These are phyloP conservation scores for Engraulis encrasicolus DNA, from an alignment of 2,113 vertebrate genomes.

Conservation along the genomic window DNA sequence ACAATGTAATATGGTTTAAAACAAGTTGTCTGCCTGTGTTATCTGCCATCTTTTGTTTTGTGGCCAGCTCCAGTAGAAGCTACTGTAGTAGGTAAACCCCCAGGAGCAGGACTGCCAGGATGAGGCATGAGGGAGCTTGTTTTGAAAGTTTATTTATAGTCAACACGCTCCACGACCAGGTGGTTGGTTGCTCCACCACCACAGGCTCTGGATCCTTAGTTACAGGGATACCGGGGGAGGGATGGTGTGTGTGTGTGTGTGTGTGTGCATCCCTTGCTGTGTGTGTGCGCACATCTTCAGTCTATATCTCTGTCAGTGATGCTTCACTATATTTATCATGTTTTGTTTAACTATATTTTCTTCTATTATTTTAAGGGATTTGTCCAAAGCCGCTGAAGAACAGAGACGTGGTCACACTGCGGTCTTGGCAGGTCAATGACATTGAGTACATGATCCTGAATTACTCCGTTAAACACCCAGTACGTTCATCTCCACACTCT, in stretches of 20 bases:
- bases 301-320: not conserved
- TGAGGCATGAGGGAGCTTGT: constrained; percentile 19
- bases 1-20: too few relatives aligned
- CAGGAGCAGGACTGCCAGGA: not conserved
- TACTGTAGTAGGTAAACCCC: not conserved
- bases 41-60: too few relatives aligned
- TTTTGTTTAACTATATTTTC: not conserved
- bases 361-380: constrained; percentile 60
- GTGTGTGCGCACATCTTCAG: not conserved
- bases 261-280: too few relatives aligned
- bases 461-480: constrained; percentile 81
- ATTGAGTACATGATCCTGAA: constrained; percentile 74
- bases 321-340: not conserved
- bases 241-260: not conserved
- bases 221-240: not conserved
- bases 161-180: constrained; percentile 45
- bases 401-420: constrained; percentile 72
- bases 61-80: not conserved
- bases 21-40: too few relatives aligned
- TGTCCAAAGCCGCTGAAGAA: constrained; percentile 75
- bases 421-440: constrained; percentile 73
- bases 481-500: too few relatives aligned
- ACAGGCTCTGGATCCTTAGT: not conserved
- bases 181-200: not conserved
- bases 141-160: constrained; percentile 53